Evolutionary conservation across 2,888 invertebrate species (phyloP).

Genomic region (Apocheima hispidaria): DNA sequence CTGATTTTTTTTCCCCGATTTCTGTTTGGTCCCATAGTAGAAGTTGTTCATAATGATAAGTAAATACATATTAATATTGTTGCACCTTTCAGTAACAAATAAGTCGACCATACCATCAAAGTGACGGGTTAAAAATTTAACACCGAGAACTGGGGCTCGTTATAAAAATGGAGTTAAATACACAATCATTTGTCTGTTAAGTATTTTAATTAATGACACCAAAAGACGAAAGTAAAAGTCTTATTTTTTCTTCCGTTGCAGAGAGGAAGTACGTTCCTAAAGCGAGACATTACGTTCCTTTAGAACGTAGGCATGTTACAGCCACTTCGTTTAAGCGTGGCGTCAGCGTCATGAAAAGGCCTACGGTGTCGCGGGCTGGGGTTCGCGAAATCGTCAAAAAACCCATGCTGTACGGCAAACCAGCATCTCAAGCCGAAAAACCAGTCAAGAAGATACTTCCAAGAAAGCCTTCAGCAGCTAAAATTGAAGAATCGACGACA

Average conservation of each 20-base stretch:
- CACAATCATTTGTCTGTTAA: background rate
- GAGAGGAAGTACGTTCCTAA: constrained; percentile 2
- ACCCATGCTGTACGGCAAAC: background rate
- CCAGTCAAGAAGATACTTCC: background rate
- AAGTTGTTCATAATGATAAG: no score
- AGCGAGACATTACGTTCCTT: background rate
- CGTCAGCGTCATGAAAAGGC: constrained; percentile 1
- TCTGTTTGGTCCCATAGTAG: no score
- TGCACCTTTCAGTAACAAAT: no score
- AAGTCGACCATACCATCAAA: no score
- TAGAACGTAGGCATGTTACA: background rate
- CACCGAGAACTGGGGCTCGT: no score
- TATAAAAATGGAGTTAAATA: no score
- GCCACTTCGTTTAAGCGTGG: background rate
- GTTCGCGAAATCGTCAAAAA: background rate
- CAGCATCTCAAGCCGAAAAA: background rate
- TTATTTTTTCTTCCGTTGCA: constrained; percentile 4
- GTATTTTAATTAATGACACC: background rate
- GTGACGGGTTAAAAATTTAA: no score
- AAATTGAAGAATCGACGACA: background rate
- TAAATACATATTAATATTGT: no score
- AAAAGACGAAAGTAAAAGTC: background rate
- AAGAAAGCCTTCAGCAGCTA: background rate
- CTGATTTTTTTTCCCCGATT: no score
- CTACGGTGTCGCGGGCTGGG: background rate